A percentile compares a stretch with the other conserved stretches of the same genome.
These are phyloP conservation scores for Cylloceria caligata DNA, from an alignment of 2,888 invertebrate genomes.

Conservation along the genomic window DNA sequence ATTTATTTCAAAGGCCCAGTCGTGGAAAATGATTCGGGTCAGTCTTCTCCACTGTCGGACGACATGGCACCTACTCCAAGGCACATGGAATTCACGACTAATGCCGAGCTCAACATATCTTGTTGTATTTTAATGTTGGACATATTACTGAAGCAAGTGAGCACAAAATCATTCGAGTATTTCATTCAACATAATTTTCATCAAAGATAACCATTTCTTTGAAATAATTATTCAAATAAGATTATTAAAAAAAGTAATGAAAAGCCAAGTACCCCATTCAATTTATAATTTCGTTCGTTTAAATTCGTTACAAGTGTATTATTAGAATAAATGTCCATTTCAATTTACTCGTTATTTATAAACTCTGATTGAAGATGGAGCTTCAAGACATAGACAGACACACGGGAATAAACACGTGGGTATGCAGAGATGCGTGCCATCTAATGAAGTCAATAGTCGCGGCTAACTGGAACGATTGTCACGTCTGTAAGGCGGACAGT, in stretches of 20 bases:
- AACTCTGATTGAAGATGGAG: conserved; percentile 88
- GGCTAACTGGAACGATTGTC: conserved; percentile 89
- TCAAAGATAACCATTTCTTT: not conserved
- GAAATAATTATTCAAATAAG: not conserved
- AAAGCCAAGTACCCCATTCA: not conserved
- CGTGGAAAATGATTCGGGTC: conserved; percentile 89
- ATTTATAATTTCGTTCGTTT: not conserved
- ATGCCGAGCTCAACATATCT: conserved; percentile 92
- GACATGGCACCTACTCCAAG: conserved; percentile 88
- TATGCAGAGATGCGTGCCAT: conserved; percentile 91
- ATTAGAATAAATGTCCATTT: conserved; percentile 1
- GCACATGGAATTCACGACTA: conserved; percentile 89
- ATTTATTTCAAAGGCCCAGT: conserved; percentile 86
- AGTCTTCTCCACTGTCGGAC: conserved; percentile 89
- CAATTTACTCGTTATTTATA: conserved; percentile 21
- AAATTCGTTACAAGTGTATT: not conserved
- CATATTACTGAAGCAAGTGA: conserved; percentile 95
- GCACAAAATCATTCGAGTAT: not conserved
- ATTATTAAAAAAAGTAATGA: not conserved
- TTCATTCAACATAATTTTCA: not conserved
- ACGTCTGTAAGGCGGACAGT: conserved; percentile 86
- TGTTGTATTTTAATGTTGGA: conserved; percentile 99
- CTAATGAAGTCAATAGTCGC: conserved; percentile 91
- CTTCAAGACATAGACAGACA: conserved; percentile 93
- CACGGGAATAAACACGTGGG: conserved; percentile 91